Base-by-base conservation (phyloP, 2,113 vertebrate species). In the Uria lomvia region DNA sequence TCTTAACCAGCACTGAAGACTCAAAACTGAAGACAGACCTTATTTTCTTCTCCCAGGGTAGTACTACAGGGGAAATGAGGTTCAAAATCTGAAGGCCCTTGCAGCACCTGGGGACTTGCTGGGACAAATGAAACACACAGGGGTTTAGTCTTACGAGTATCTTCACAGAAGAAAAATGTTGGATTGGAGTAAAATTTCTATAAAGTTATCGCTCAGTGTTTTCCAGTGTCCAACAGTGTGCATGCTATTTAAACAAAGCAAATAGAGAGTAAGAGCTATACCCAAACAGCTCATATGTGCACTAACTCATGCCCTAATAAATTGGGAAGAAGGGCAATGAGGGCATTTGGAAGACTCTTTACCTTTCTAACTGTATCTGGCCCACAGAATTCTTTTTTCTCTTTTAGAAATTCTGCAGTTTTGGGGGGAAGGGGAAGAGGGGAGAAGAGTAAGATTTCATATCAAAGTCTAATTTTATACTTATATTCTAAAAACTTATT, bases 401-500 rank as follows among this genome's bases (percentile, higher is more conserved):
- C 26, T 92, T 74, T 62, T n/a, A 72, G 85, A 94, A 94, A 78
- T 38, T 81, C 60, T 36, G 22, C 12, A 24, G 1, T 30, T 8
- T 27, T 59, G 14, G 26, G 17, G 16, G 5, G 8, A 6, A 5
- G 2, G 7, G 17, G 11, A 9, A 20, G 15, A 12, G 17, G 38
- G 40, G 10, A 80, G 29, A 66, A 71, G 18, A 77, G 26, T 87
- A 83, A 86, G 42, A 47, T 78, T 94, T 89, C 66, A 82, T 85
- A 91, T 90, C 53, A 66, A 93, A 90, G 42, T 49, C 87, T 81
- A n/a, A 84, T 94, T 96, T 95, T 85, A 76, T 78, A 68, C 53
- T 96, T 89, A 74, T 40, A 94, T 91, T 85, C 43, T 72, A 85
- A 91, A 94, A 95, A 91, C 83, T 96, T 94, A 65, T 75, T 97